Evolutionary conservation across 2,113 vertebrate genomes (phyloP).

Genomic region (Pipra filicauda): DNA sequence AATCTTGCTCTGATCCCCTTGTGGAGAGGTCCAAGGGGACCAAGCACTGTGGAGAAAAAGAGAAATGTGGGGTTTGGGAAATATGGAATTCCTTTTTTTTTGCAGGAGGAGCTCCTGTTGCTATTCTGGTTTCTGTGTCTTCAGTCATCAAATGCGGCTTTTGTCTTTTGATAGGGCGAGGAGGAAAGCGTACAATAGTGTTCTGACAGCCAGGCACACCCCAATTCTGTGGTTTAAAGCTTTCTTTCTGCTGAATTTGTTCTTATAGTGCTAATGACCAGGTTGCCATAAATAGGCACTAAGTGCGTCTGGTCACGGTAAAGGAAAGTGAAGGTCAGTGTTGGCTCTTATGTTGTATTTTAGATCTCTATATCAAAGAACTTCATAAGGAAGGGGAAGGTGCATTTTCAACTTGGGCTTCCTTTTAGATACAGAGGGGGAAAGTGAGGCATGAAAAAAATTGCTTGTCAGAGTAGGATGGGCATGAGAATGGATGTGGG

Average conservation of each 20-base stretch:
- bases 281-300: slow-evolving; percentile 53
- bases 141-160: slow-evolving; percentile 46
- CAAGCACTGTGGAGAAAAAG: background rate
- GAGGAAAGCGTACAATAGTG: slow-evolving; percentile 40
- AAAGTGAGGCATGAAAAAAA: background rate
- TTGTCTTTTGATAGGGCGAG: slow-evolving; percentile 32
- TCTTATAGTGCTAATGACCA: slow-evolving; percentile 54
- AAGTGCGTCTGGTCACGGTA: background rate
- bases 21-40: background rate
- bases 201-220: slow-evolving; percentile 20
- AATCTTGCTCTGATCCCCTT: background rate
- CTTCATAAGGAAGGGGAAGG: background rate
- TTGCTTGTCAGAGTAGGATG: background rate
- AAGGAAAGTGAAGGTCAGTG: slow-evolving; percentile 8
- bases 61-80: background rate
- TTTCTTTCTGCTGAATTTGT: slow-evolving; percentile 45
- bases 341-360: background rate
- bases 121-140: slow-evolving; percentile 41
- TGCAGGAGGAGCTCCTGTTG: background rate
- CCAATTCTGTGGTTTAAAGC: slow-evolving; percentile 32
- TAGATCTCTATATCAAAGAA: slow-evolving; percentile 32
- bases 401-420: background rate
- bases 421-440: background rate
- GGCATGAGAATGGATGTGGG: background rate
- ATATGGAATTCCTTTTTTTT: background rate